Conservation (phyloP, 2,113 vertebrate species). For the Ictalurus furcatus region DNA sequence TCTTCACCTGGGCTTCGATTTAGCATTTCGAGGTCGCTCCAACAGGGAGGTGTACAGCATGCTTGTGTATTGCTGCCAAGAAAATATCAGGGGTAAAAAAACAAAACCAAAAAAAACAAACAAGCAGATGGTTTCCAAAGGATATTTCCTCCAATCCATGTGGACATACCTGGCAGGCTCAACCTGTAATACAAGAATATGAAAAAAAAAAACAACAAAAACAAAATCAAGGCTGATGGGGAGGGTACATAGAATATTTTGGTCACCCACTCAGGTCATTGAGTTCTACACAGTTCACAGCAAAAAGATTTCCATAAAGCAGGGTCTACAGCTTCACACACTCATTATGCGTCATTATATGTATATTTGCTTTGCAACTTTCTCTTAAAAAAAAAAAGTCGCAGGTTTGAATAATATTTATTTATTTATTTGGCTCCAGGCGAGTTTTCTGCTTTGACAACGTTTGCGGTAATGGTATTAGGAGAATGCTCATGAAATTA, state of each 20-base stretch:
- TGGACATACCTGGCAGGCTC: conserved; percentile 47
- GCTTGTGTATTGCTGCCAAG: conserved; percentile 33
- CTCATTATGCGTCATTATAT: neutral
- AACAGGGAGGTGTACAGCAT: conserved; percentile 10
- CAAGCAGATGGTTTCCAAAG: conserved; percentile 43
- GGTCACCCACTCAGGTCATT: conserved; percentile 57
- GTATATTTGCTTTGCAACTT: conserved; percentile 34
- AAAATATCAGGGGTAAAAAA: conserved; percentile 6
- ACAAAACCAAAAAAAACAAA: conserved; percentile 15
- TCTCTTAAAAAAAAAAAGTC: conserved; percentile 3
- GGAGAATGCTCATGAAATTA: conserved; percentile 53
- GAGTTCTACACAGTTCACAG: conserved; percentile 33
- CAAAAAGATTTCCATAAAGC: conserved; percentile 36
- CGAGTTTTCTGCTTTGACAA: neutral
- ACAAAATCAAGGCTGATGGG: conserved; percentile 35
- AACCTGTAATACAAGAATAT: conserved; percentile 30
- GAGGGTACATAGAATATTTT: neutral
- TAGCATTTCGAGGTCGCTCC: neutral
- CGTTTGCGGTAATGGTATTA: conserved; percentile 43
- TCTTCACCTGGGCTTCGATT: neutral
- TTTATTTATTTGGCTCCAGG: conserved; percentile 43
- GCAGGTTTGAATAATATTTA: neutral
- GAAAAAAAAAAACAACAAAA: conserved; percentile 37
- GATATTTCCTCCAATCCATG: conserved; percentile 39
- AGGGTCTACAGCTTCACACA: neutral